These are phyloP conservation scores for Rhyacichthys aspro DNA, from an alignment of 2,797 vertebrate genomes.

Conservation along the genomic window DNA sequence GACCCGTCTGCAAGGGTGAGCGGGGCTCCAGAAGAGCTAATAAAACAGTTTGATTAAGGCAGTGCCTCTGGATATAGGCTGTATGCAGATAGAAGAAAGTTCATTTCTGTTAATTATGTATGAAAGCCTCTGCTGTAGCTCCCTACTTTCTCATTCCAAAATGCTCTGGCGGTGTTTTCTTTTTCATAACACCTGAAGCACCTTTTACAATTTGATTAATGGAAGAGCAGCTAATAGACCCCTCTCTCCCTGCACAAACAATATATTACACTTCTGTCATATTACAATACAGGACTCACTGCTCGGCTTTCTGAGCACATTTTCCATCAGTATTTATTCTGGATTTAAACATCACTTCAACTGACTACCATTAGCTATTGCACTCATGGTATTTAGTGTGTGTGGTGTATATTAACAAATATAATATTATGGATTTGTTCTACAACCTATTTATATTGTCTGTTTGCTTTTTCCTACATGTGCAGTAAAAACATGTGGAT, in stretches of 20 bases:
- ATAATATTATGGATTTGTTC: not conserved
- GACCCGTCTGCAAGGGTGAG: slow-evolving; percentile 98
- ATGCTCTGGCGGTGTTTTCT: slow-evolving; percentile 42
- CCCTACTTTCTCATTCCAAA: slow-evolving; percentile 50
- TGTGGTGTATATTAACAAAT: slow-evolving; percentile 4
- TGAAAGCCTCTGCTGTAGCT: slow-evolving; percentile 58
- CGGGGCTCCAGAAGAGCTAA: slow-evolving; percentile 56
- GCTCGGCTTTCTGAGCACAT: slow-evolving; percentile 29
- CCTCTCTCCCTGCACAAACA: slow-evolving; percentile 57
- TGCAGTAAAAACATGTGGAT: slow-evolving; percentile 95
- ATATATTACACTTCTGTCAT: slow-evolving; percentile 61
- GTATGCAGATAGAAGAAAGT: slow-evolving; percentile 69
- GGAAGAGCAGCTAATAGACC: slow-evolving; percentile 63
- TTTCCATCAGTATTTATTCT: slow-evolving; percentile 41
- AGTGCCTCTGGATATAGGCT: slow-evolving; percentile 65
- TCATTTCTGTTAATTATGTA: slow-evolving; percentile 78
- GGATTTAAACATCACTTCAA: slow-evolving; percentile 9
- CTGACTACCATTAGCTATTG: not conserved
- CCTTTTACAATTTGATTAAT: slow-evolving; percentile 74
- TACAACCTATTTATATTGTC: slow-evolving; percentile 2
- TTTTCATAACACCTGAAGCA: slow-evolving; percentile 66
- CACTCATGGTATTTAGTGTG: slow-evolving; percentile 8
- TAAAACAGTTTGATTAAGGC: slow-evolving; percentile 75
- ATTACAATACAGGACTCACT: slow-evolving; percentile 54
- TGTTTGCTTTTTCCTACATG: slow-evolving; percentile 21